Evolutionary conservation across 2,888 invertebrate species (phyloP), one percentile per base, ranked within the genome.

Genomic region (Biston betularia): DNA sequence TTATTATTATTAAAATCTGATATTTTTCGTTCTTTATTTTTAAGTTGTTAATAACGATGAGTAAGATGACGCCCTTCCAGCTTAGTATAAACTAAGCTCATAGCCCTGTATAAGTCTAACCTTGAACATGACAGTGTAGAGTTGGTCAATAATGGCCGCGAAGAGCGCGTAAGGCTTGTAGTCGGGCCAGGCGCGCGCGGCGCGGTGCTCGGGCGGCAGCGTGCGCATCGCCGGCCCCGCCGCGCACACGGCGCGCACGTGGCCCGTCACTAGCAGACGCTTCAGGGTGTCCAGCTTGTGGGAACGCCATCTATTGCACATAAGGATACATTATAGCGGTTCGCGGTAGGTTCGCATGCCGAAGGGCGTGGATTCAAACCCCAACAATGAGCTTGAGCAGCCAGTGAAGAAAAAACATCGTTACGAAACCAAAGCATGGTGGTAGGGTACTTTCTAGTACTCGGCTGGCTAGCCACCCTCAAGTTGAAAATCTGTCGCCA

Each of bases 131-230:
- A 96, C 95, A 61, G 94, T 95, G 86, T 98, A 98, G 48, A 98
- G 95, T 77, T 96, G 96, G 88, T 98, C 97, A 48, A 99, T 93
- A 67, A 99, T 93, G 7, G 97, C 97, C 84, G 97, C 97, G 90
- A 98, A 97, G 79, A 99, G 94, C 49, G 98, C 94, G 87, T 96
- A 97, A 14, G 97, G 96, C 87, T 98, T 98, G 92, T 98, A 98
- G 59, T 97, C 96, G 42, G 91, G 76, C 92, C 98, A 98, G 35
- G 86, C 89, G 80, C 92, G 95, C 63, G 87, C 94, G 70, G 92
- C 94, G 83, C 75, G 96, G 95, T 78, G 90, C 90, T 95, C 79
- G 95, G 95, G 56, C 88, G 95, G 49, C 52, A 94, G 77, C 60
- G 88, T 70, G 82, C 95, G 91, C 89, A 96, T 50, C 75, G 95